Base-by-base conservation (phyloP, 2,113 vertebrate species). In the Anoura caudifer region DNA sequence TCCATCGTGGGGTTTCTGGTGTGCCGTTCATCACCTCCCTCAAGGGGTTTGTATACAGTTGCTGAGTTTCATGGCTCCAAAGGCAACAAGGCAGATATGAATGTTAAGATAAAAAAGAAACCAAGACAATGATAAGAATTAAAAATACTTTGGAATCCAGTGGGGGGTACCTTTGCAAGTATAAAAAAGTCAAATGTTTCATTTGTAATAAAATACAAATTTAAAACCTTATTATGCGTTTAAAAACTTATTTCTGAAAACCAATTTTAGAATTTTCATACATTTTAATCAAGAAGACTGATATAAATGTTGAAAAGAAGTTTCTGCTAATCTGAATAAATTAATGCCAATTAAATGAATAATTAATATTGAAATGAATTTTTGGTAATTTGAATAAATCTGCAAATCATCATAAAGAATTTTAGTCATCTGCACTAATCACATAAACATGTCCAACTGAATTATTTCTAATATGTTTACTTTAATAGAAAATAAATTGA, bases 401-500 rank as follows among this genome's bases (percentile, higher is more conserved):
- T 83, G 75, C 47, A 94, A 93, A 50, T 87, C 70, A 96, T 93
- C 73, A 75, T 73, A 87, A 94, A 87, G 22, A 75, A 87, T 63
- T 95, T 26, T 33, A 67, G 41, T 81, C 80, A 91, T 38, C 33
- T 56, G 41, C 36, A 81, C 41, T 84, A 83, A 90, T 81, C 36
- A 87, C 63, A 67, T 76, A 92, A 82, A 86, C 15, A 95, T 43
- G 33, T 67, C 67, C 26, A 19, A 95, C 11, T 91, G 75, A 70
- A 59, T 90, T 36, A 89, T 50, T 88, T 96, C 56, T 87, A 91
- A 80, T 67, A 43, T 87, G 33, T 45, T 96, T 93, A 65, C 91
- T 96, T 83, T 81, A 45, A 81, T 96, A 61, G 63, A 87, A 96
- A 93, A n/a, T 65, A 91, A 69, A 83, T 77, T 85, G 95, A 87